Evolutionary conservation across 2,888 invertebrate genomes (phyloP), one percentile per base, ranked within the genome.

Genomic region (Hypena proboscidalis): DNA sequence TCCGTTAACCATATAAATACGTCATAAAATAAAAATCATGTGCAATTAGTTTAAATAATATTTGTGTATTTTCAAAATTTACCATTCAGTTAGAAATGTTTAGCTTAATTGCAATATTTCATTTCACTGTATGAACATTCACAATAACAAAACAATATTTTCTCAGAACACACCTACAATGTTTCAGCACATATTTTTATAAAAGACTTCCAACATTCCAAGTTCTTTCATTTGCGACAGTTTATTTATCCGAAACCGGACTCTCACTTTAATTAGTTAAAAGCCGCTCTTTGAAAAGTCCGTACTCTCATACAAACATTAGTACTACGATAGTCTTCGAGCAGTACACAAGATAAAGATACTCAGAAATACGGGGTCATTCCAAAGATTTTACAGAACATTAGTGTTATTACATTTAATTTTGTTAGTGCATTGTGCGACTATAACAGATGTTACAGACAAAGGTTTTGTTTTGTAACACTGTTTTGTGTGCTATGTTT

Each of bases 211-310:
- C 10, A 29, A 15, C 4, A 6, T 37, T 21, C 37, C 37, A 32
- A 46, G 42, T 14, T 25, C 42, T 57, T 34, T 44, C 40, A 27
- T 48, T 31, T 33, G 42, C 26, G 50, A 34, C 46, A 52, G 35
- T 41, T 55, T 55, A 54, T 46, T 58, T 54, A 27, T 21, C 30
- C 25, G 41, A 42, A 60, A 11, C 8, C 14, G 8, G 22, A 29
- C 17, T 23, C 37, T 29, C 25, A 39, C 40, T 59, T 60, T 61
- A 64, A 64, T 64, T 64, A 66, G 55, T 58, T 64, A 55, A 66
- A 58, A 65, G 62, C 61, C 23, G 47, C 47, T 48, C 49, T 63
- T 53, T 61, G 53, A 55, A 45, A 48, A 29, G 41, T 47, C 33
- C 26, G 20, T 43, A 42, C 44, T 49, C 35, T 15, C 20, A 23